phyloP scores from a whole-genome alignment of 2,113 vertebrate genomes.

The Leuciscus idus region DNA sequence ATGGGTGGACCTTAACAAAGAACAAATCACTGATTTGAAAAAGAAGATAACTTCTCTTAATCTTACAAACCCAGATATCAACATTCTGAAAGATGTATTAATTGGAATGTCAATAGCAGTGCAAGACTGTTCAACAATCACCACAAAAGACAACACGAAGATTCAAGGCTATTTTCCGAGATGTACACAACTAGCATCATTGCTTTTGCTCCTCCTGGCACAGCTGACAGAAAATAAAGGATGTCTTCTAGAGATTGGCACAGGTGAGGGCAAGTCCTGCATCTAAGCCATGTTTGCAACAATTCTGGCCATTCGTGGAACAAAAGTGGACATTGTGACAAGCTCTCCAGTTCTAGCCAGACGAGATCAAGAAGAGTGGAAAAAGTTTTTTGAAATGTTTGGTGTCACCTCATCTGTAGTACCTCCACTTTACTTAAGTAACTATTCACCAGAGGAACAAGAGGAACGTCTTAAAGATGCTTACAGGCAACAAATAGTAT shows the following conservation, averaged over 20 bases:
- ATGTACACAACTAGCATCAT: slow-evolving; percentile 57
- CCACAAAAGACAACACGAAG: neutral
- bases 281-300: slow-evolving; percentile 61
- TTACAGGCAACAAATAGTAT: slow-evolving; percentile 53
- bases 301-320: slow-evolving; percentile 53
- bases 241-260: slow-evolving; percentile 58
- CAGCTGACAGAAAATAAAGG: slow-evolving; percentile 41
- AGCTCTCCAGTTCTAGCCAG: slow-evolving; percentile 53
- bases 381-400: slow-evolving; percentile 54
- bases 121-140: slow-evolving; percentile 51
- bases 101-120: slow-evolving; percentile 52
- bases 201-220: slow-evolving; percentile 54
- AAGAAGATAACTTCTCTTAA: slow-evolving; percentile 44
- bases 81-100: slow-evolving; percentile 37
- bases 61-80: slow-evolving; percentile 42
- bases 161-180: slow-evolving; percentile 56
- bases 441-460: neutral
- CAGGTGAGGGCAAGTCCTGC: slow-evolving; percentile 60
- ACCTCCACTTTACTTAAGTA: neutral
- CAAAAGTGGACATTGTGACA: slow-evolving; percentile 57
- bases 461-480: slow-evolving; percentile 27
- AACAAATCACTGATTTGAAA: neutral
- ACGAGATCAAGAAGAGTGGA: slow-evolving; percentile 56
- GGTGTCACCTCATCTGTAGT: slow-evolving; percentile 52
- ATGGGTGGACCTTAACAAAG: neutral